These are phyloP conservation scores for Caenorhabditis zanzibari DNA, from an alignment of 2,888 invertebrate species.

Conservation along the genomic window DNA sequence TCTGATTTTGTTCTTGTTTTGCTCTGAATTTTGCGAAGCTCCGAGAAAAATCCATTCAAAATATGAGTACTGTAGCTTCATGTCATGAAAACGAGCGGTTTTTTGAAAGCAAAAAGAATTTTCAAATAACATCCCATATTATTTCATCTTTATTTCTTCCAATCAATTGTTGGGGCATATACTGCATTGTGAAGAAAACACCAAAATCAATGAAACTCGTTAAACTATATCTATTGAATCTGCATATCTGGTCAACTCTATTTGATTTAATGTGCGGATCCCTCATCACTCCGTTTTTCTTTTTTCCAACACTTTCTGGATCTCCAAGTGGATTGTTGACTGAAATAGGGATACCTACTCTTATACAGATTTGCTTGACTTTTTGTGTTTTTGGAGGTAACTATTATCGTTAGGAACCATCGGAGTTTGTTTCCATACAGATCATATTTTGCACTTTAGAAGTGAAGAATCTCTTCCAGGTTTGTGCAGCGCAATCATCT, in stretches of 20 bases:
- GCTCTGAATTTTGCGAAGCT: background rate
- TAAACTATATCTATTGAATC: constrained; percentile 22
- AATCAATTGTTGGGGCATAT: constrained; percentile 39
- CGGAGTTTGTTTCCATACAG: too few relatives aligned
- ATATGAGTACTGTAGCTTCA: background rate
- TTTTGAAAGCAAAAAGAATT: constrained; percentile 15
- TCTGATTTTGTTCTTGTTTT: background rate
- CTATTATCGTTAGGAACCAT: background rate
- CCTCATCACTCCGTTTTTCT: constrained; percentile 43
- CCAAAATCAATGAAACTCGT: constrained; percentile 36
- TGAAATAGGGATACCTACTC: constrained; percentile 15
- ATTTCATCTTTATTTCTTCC: constrained; percentile 7
- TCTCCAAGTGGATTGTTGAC: constrained; percentile 43
- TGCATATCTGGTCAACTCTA: constrained; percentile 33
- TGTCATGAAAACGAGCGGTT: background rate
- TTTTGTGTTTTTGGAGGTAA: constrained; percentile 45
- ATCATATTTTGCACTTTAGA: background rate
- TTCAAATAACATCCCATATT: constrained; percentile 28
- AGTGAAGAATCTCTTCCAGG: constrained; percentile 30
- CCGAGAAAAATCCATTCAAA: background rate
- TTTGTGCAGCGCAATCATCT: constrained; percentile 35
- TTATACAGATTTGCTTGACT: constrained; percentile 33
- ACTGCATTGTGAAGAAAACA: constrained; percentile 26
- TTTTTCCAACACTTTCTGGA: constrained; percentile 39
- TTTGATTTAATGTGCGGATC: constrained; percentile 45